Conservation (phyloP, 2,113 vertebrate species). For the Xiphophorus hellerii region DNA sequence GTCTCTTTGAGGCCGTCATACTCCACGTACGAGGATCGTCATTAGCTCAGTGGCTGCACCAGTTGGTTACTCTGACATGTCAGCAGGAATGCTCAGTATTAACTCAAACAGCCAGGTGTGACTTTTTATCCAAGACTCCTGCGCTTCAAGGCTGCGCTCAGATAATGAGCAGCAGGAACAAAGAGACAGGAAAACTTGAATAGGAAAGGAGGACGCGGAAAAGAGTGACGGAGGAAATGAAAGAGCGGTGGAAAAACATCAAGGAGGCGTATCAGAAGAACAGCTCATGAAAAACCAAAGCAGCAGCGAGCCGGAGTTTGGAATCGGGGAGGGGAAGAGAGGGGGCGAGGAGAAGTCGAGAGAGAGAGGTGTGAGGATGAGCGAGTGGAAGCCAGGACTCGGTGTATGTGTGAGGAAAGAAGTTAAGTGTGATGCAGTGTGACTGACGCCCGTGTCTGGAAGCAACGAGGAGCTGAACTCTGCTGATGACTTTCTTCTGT, state of each 20-base stretch:
- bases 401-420: conserved; percentile 56
- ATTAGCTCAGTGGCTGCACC: conserved; percentile 16
- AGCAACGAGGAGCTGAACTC: conserved; percentile 60
- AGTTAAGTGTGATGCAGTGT: conserved; percentile 67
- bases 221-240: not conserved
- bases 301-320: conserved; percentile 16
- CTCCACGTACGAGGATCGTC: conserved; percentile 21
- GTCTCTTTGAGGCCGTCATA: not conserved
- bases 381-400: conserved; percentile 42
- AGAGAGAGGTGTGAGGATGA: conserved; percentile 56
- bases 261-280: conserved; percentile 27
- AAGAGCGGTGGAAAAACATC: conserved; percentile 15
- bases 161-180: conserved; percentile 54
- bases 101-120: conserved; percentile 49
- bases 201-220: not conserved
- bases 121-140: conserved; percentile 40
- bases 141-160: conserved; percentile 19
- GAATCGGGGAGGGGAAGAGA: not conserved
- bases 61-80: conserved; percentile 52
- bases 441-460: conserved; percentile 60
- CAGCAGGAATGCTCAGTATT: conserved; percentile 31
- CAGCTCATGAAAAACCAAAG: conserved; percentile 5
- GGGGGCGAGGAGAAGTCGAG: conserved; percentile 2
- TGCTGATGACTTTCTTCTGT: conserved; percentile 68
- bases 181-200: conserved; percentile 1